These are phyloP conservation scores for Stenchaetothrips biformis DNA, from an alignment of 2,888 invertebrate species.

Conservation along the genomic window DNA sequence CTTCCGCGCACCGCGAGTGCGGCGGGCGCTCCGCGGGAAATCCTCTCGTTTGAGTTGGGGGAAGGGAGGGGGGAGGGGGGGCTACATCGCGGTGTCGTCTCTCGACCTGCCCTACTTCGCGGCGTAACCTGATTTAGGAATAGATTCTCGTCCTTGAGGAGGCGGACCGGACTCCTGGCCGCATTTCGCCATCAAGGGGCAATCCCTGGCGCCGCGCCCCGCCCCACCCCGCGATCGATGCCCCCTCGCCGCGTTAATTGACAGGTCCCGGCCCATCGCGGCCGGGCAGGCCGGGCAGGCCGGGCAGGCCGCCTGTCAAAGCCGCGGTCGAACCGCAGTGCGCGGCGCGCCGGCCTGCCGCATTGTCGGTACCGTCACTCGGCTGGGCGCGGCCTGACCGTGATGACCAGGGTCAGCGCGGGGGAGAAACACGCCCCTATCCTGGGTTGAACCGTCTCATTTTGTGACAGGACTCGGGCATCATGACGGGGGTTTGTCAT, in stretches of 20 bases:
- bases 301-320: background rate
- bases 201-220: background rate
- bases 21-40: background rate
- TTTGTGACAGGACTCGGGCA: too few species aligned
- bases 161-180: too few species aligned
- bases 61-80: background rate
- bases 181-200: too few species aligned
- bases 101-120: background rate
- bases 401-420: background rate
- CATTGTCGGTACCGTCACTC: too few species aligned
- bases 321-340: background rate
- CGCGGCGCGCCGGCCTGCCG: too few species aligned
- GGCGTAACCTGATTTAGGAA: too few species aligned
- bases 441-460: too few species aligned
- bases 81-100: background rate
- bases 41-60: too few species aligned
- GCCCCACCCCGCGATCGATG: background rate
- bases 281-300: background rate
- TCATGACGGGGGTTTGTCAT: too few species aligned
- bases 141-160: too few species aligned
- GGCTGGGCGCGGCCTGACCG: too few species aligned
- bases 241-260: slow-evolving; percentile 28
- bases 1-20: background rate
- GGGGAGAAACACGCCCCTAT: too few species aligned
- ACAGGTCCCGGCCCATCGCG: slow-evolving; percentile 30